Base-by-base conservation (phyloP, 2,888 invertebrate species). In the Tiliacea citrago region DNA sequence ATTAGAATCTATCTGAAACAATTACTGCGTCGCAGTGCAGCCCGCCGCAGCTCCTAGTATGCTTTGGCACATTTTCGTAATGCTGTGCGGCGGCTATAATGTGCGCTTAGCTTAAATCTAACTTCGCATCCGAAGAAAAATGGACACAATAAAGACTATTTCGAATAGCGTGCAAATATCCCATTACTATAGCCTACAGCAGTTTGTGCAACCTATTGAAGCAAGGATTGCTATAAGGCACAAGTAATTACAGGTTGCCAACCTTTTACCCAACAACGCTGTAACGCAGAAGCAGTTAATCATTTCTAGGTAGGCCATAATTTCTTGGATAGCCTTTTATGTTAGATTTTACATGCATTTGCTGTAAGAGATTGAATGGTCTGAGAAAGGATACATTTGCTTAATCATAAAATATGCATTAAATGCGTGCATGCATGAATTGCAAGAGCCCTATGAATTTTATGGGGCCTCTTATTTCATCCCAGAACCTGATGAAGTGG, bases 141-240 rank as follows among this genome's bases (percentile, higher is more conserved):
- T 24, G 4, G 18, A 21, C 21, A 45, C 16, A 60, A 66, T 66
- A 75, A 63, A 77, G 0, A 10, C 49, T 53, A 60, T 29, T 51
- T 63, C n/a, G 21, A 57, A 68, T 72, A 58, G 60, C 83, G 49
- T 83, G 75, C 69, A 51, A 63, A 1, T 13, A 39, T 18, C 12
- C 68, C 29, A 81, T 79, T 81, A 73, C 65, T 7, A 12, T 18
- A 49, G 68, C 81, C 74, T 51, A 61, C n/a, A 67, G 74, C 65
- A 51, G 6, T 74, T 79, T 74, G 58, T 70, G 69, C 74, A 83
- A 83, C 10, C 9, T 58, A 68, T 68, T 78, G 74, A 73, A 18
- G 69, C 55, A 79, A 70, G 69, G 21, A 79, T 66, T 83, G 80
- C 69, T 53, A 82, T 68, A 83, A 80, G 74, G 62, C 75, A 70